Evolutionary conservation across 2,797 vertebrate genomes (phyloP).

Genomic region (Tachyglossus aculeatus): DNA sequence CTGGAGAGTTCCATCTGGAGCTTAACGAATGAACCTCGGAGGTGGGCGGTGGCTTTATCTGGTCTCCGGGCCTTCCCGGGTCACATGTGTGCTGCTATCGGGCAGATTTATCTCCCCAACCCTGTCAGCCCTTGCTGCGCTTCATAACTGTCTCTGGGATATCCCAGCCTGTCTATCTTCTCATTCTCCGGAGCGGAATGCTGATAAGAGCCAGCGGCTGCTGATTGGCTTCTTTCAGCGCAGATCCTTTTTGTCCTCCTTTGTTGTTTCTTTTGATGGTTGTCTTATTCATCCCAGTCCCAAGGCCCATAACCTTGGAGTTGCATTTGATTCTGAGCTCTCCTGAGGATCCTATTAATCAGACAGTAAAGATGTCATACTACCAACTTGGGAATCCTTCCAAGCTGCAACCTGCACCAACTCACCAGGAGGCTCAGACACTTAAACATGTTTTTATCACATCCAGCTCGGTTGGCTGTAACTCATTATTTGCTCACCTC

Average conservation of each 20-base stretch:
- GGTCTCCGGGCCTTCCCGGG: neutral
- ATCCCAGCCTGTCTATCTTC: neutral
- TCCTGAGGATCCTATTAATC: slow-evolving; percentile 23
- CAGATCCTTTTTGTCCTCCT: neutral
- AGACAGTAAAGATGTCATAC: slow-evolving; percentile 40
- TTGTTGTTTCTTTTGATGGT: neutral
- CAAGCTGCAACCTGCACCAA: slow-evolving; percentile 12
- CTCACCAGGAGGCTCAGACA: neutral
- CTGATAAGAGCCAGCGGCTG: neutral
- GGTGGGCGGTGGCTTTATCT: neutral
- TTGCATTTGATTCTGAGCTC: neutral
- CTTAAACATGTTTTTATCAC: neutral
- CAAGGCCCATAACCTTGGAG: neutral
- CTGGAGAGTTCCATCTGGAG: neutral
- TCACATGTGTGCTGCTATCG: neutral
- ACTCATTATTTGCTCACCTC: neutral
- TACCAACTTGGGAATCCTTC: slow-evolving; percentile 1
- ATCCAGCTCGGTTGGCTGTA: neutral
- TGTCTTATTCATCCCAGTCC: slow-evolving; percentile 30
- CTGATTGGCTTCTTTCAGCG: neutral
- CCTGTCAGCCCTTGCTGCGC: neutral
- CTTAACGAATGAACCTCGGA: neutral
- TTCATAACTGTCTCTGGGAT: neutral
- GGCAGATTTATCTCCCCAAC: neutral
- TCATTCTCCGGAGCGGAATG: too few relatives aligned